Base-by-base conservation (phyloP, 2,797 vertebrate species). In the Syngnathus acus region DNA sequence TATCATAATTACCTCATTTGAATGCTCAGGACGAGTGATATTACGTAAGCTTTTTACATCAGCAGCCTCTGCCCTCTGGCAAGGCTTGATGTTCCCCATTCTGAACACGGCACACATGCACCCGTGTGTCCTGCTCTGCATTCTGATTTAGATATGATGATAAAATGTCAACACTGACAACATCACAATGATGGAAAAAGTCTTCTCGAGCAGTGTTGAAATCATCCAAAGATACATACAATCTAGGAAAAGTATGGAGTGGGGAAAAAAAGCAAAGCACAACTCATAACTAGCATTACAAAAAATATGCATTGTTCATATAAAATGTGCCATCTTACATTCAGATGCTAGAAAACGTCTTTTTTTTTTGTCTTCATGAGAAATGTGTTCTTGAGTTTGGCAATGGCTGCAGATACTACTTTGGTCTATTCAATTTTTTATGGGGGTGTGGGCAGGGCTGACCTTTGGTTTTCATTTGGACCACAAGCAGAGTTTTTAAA, bases 41-140 rank as follows among this genome's bases (percentile, higher is more conserved):
- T 89, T 90, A 80, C 81, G 82, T 85, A 89, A 90, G 68, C 54
- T 65, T 78, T 32, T 90, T 89, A 88, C 86, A 85, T 90, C 87
- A 90, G 76, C 83, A 76, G 71, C 75, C 55, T 65, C 45, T 72
- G 64, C 79, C 80, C 82, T 38, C 54, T 21, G 74, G 81, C 72
- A 0, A 69, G 48, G 55, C 74, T 72, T 72, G 67, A 69, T 75
- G 75, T 77, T 78, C 72, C 43, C 42, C 64, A 78, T 71, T 71
- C 69, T 67, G 75, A 81, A 68, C 72, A 51, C 47, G 54, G 65
- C 67, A 64, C 78, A 78, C 70, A 64, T 67, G 68, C 67, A 32
- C 64, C 2, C 2, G 40, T 68, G 62, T 48, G 43, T 55, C 68
- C 65, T 67, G 40, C 65, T 79, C 66, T 79, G 32, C 66, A 43